Evolutionary conservation across 1,140 invertebrate species (phyloP), one percentile per base, ranked within the genome.

Genomic region (Meteorus sp.): DNA sequence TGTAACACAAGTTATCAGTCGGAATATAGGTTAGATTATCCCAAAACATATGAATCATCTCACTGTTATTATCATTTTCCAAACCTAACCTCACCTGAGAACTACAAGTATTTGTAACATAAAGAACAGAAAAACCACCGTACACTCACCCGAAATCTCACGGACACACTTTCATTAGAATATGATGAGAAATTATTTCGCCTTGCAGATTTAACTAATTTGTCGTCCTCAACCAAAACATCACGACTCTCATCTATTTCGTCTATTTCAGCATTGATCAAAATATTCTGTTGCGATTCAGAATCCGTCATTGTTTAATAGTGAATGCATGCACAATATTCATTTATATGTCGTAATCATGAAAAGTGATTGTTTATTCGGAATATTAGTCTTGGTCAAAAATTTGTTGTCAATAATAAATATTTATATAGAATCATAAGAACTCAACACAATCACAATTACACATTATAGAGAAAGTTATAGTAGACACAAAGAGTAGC

Each of bases 161-260:
- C 66, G 20, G 57, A 57, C 20, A 72, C 13, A 43, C 64, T 54
- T 0, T 69, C 60, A 31, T 70, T 73, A 0, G 70, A 73, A 22
- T 78, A 78, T 0, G 76, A 77, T 0, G 65, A 61, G 52, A 79
- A 79, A 64, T 78, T 78, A 48, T 79, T 78, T 52, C 76, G 72
- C 0, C 23, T 35, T 27, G 23, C 39, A 1, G 71, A 65, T 39
- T 67, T 73, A 5, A 73, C 17, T 6, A 73, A 23, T 43, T 45
- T 67, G 4, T 71, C 67, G 3, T 62, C 51, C 20, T 73, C 69
- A 2, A 56, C 55, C 2, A 57, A 58, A n/a, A 48, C 17, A 4
- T 27, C 58, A 11, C 22, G 19, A 33, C n/a, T 7, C 5, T 53
- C 15, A 17, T 53, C 53, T 29, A 3, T 33, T n/a, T 64, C 56